Conservation (phyloP, 2,888 invertebrate species). For the Drosophila fungiperda region DNA sequence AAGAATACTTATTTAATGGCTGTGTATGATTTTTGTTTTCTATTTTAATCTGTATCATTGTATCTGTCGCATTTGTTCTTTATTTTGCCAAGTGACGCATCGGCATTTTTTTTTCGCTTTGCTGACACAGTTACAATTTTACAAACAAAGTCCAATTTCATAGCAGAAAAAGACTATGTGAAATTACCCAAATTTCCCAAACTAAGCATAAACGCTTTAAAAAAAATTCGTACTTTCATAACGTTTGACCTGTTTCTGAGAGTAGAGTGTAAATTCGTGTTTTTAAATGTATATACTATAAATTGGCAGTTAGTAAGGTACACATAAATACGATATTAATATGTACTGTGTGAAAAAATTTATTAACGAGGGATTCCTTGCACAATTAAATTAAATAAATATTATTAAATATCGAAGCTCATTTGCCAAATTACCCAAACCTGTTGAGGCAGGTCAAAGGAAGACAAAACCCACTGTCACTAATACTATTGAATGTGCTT, state of each 20-base stretch:
- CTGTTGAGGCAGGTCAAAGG: background rate
- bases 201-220: slow-evolving; percentile 7
- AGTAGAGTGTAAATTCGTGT: background rate
- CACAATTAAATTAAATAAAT: background rate
- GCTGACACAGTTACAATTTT: slow-evolving; percentile 38
- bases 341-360: background rate
- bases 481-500: background rate
- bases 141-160: slow-evolving; percentile 15
- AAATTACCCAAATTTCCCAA: background rate
- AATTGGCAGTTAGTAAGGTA: background rate
- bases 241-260: background rate
- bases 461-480: background rate
- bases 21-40: slow-evolving; percentile 29
- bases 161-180: background rate
- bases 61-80: slow-evolving; percentile 35
- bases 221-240: background rate
- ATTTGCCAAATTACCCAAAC: background rate
- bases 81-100: slow-evolving; percentile 32
- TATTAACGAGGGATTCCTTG: background rate
- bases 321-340: background rate
- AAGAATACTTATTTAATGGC: slow-evolving; percentile 22
- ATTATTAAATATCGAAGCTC: background rate
- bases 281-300: background rate
- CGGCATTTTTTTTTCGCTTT: slow-evolving; percentile 39
- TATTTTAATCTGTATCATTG: slow-evolving; percentile 65